Evolutionary conservation across 2,888 invertebrate species (phyloP), one percentile per base, ranked within the genome.

Genomic region (Ferrisia virgata): DNA sequence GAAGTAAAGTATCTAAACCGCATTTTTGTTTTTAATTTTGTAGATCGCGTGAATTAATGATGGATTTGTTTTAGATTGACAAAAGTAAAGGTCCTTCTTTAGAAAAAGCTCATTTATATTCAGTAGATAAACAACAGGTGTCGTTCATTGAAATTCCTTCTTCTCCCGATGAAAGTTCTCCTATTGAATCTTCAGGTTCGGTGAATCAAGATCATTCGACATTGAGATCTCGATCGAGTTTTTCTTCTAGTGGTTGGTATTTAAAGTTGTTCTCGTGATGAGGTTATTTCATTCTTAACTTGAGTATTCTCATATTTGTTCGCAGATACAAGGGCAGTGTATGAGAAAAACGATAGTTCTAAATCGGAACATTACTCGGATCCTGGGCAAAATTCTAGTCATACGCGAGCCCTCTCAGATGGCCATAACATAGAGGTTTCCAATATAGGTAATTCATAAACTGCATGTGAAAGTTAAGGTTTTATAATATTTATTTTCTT

Each of bases 81-180:
- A 86, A 86, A 79, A 79, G 72, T 81, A 86, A 86, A 64, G 86
- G 86, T n/a, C 86, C 87, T 18, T 90, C 91, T 69, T 89, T 93
- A 86, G 93, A 93, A 88, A 91, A 92, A 87, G 91, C 93, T 78
- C 93, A 93, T 88, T 90, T 93, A 83, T 94, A 93, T 89, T 92
- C 92, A 40, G 93, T 93, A 79, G 93, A 94, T 88, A 94, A 93
- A 88, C 93, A 94, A 85, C 94, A 94, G 88, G 93, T 94, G 85
- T 93, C 93, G 83, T 90, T 93, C 87, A 92, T 93, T 85, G 91
- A 91, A 88, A 92, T 92, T 85, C 91, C 91, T 33, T 31, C 84
- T 2, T 25, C 25, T 2, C 22, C 78, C 3, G 84, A 78, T 43
- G 78, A 79, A 6, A 36, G 18, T 8, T 47, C 69, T 18, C 40